These are phyloP conservation scores for Benthosema pterotum DNA, from an alignment of 2,797 vertebrate genomes.

Conservation along the genomic window DNA sequence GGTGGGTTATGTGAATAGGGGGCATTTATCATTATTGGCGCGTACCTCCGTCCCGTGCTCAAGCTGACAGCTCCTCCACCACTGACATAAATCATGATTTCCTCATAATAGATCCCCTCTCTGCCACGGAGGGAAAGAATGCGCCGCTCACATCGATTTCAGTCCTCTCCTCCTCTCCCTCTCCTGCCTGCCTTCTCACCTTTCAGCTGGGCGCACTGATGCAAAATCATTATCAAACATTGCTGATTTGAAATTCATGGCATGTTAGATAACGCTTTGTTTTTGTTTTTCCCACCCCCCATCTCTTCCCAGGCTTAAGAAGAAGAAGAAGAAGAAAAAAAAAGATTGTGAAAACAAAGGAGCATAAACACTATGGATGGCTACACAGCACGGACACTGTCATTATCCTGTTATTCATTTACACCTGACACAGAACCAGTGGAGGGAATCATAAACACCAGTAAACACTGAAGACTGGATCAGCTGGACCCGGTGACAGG, in stretches of 20 bases:
- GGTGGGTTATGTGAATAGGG: slow-evolving; percentile 43
- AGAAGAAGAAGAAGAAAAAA: no score
- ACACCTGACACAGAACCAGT: slow-evolving; percentile 13
- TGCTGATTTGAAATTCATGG: slow-evolving; percentile 51
- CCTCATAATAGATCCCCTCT: slow-evolving; percentile 75
- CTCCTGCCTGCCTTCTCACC: slow-evolving; percentile 28
- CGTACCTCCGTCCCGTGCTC: slow-evolving; percentile 69
- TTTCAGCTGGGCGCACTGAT: slow-evolving; percentile 47
- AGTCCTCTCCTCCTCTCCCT: slow-evolving; percentile 25
- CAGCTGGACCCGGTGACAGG: slow-evolving; percentile 1
- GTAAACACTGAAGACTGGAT: not conserved
- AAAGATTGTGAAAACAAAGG: slow-evolving; percentile 29
- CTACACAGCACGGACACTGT: slow-evolving; percentile 8
- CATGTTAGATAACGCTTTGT: slow-evolving; percentile 43
- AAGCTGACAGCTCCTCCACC: slow-evolving; percentile 68
- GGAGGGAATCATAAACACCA: slow-evolving; percentile 20
- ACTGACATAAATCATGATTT: slow-evolving; percentile 83
- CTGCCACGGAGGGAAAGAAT: slow-evolving; percentile 59
- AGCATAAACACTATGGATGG: slow-evolving; percentile 24
- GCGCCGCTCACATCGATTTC: slow-evolving; percentile 66
- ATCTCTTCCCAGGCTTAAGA: slow-evolving; percentile 7
- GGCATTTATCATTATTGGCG: slow-evolving; percentile 80
- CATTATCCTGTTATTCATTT: slow-evolving; percentile 15
- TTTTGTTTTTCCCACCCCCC: slow-evolving; percentile 49
- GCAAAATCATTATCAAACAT: slow-evolving; percentile 67